Evolutionary conservation across 2,113 vertebrate species (phyloP).

Genomic region (Macaca fascicularis): T2T-MFA8v1.1 NC_088377.1:124679001-124679500

Average conservation of each 20-base stretch:
- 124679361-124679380: neutral
- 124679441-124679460: conserved; percentile 30
- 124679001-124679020: too few relatives aligned
- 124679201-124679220: neutral
- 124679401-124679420: neutral
- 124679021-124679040: too few relatives aligned
- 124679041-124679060: too few relatives aligned
- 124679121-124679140: neutral
- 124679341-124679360: conserved; percentile 32
- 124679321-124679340: neutral
- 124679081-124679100: too few relatives aligned
- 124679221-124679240: neutral
- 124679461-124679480: conserved; percentile 54
- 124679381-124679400: conserved; percentile 22
- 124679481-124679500: conserved; percentile 46
- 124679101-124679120: neutral
- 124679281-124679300: neutral
- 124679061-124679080: too few relatives aligned
- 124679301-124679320: neutral
- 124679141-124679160: neutral
- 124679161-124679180: neutral
- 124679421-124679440: conserved; percentile 20
- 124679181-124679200: neutral
- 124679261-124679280: neutral
- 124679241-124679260: neutral